These are phyloP conservation scores for Dolichallabes microphthalmus DNA, from an alignment of 2,113 vertebrate species.

Conservation along the genomic window DNA sequence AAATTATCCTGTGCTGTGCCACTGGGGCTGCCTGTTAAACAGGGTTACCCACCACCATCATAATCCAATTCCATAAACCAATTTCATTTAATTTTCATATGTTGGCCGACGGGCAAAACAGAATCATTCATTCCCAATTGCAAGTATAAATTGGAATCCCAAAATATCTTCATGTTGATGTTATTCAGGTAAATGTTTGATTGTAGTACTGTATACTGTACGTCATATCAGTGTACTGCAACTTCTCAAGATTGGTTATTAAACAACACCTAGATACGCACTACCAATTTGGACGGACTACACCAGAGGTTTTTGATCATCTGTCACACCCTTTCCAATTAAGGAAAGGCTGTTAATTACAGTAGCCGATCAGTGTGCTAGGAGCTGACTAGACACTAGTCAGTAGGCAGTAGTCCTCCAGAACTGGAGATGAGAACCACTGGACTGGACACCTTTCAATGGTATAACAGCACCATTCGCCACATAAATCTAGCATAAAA, in stretches of 20 bases:
- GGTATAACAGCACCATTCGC: neutral
- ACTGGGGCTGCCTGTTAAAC: constrained; percentile 47
- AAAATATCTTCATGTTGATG: neutral
- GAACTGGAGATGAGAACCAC: too few relatives aligned
- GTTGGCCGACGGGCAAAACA: constrained; percentile 7
- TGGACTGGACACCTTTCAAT: neutral
- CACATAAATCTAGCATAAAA: neutral
- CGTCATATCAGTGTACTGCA: neutral
- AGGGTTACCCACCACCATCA: constrained; percentile 52
- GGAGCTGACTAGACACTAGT: too few relatives aligned
- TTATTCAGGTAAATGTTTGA: neutral
- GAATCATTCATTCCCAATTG: neutral
- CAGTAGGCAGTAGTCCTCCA: too few relatives aligned
- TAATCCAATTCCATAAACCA: constrained; percentile 33
- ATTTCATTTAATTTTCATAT: constrained; percentile 12
- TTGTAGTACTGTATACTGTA: neutral
- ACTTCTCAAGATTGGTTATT: neutral
- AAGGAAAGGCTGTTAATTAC: too few relatives aligned
- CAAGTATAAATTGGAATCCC: neutral
- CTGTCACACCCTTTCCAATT: too few relatives aligned
- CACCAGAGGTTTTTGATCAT: too few relatives aligned
- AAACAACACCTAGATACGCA: neutral
- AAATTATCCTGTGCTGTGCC: constrained; percentile 56
- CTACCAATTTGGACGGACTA: neutral
- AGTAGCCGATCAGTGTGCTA: too few relatives aligned